Conservation (phyloP, 2,113 vertebrate species). For the Chitala chitala region DNA sequence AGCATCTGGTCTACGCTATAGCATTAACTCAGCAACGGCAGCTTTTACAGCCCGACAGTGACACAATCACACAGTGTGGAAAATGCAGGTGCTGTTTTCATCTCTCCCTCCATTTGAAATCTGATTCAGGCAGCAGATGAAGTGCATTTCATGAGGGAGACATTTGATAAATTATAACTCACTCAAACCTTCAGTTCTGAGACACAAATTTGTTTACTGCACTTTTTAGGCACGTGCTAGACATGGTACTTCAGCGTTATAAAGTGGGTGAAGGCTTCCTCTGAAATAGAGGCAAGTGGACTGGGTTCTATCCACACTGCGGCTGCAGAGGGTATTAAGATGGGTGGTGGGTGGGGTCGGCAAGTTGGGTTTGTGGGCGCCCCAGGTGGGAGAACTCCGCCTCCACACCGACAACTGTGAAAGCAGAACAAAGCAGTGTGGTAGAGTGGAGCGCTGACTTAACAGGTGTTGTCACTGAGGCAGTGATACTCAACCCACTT, state of each 20-base stretch:
- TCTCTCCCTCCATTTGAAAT: background rate
- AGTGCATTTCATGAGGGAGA: background rate
- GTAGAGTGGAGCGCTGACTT: constrained; percentile 38
- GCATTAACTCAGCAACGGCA: constrained; percentile 37
- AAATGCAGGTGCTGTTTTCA: background rate
- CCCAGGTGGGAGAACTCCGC: constrained; percentile 32
- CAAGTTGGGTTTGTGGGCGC: background rate
- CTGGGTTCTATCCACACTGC: background rate
- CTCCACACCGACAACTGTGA: constrained; percentile 19
- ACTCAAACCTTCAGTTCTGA: background rate
- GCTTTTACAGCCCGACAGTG: constrained; percentile 20
- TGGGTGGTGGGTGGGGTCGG: background rate
- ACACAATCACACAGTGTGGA: background rate
- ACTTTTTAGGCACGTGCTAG: background rate
- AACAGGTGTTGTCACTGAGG: constrained; percentile 53
- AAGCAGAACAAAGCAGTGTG: constrained; percentile 25
- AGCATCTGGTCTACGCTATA: constrained; percentile 46
- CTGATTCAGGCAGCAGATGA: background rate
- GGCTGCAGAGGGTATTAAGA: background rate
- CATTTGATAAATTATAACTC: background rate
- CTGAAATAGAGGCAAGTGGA: background rate
- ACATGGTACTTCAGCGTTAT: too few species aligned
- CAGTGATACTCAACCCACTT: constrained; percentile 50
- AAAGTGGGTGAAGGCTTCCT: too few species aligned
- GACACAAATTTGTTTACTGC: background rate